These are phyloP conservation scores for Papilio gigon DNA, from an alignment of 2,888 invertebrate species.

Conservation along the genomic window DNA sequence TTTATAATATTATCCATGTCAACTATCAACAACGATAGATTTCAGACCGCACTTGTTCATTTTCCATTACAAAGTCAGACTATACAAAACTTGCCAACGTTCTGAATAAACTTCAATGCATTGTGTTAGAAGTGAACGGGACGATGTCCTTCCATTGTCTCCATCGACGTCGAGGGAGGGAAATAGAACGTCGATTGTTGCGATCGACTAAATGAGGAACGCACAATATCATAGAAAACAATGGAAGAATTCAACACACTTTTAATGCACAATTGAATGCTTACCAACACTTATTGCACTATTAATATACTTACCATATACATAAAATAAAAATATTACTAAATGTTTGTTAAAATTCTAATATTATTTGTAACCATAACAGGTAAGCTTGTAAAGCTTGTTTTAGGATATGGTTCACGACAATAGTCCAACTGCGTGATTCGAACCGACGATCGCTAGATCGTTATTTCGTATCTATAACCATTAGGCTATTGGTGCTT, in stretches of 20 bases:
- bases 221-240: constrained; percentile 3
- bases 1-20: neutral
- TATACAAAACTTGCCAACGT: constrained; percentile 14
- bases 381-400: too few species aligned
- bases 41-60: neutral
- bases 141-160: constrained; percentile 27
- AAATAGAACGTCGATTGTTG: constrained; percentile 21
- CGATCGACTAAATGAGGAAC: constrained; percentile 18
- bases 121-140: constrained; percentile 23
- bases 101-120: constrained; percentile 25
- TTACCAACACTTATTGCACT: neutral
- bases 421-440: too few species aligned
- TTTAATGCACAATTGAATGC: neutral
- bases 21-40: constrained; percentile 3
- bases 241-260: neutral
- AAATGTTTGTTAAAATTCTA: too few species aligned
- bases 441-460: too few species aligned
- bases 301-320: neutral
- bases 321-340: too few species aligned
- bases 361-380: too few species aligned
- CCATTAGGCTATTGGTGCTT: too few species aligned
- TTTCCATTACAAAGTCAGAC: constrained; percentile 16
- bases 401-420: too few species aligned
- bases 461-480: too few species aligned
- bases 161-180: constrained; percentile 13